Evolutionary conservation across 1,140 invertebrate genomes (phyloP), one percentile per base, ranked within the genome.

Genomic region (Bombus ignitus): DNA sequence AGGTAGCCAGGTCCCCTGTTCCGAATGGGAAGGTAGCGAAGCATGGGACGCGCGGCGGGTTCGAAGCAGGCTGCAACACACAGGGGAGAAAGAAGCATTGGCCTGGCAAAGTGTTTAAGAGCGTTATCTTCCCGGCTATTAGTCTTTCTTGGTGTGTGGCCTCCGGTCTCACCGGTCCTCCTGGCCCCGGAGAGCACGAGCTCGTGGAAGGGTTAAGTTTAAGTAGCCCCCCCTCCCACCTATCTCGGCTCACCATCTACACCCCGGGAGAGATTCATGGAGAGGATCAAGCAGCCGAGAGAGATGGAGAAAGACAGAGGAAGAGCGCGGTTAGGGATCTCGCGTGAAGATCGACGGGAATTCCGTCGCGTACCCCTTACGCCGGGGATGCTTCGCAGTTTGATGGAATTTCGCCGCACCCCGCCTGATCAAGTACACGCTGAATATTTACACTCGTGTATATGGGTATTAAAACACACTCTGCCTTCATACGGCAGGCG

Each of bases 131-230:
- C 91, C 93, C 91, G 92, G 93, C 94, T 95, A 94, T 94, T 94
- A 94, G 94, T 94, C 93, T 94, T 94, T 93, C 94, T 94, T 94
- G 92, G 94, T 94, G 94, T 95, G 94, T 94, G 94, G 94, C 92
- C 94, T 92, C 93, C 91, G 92, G 90, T 93, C 91, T 94, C 92
- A 93, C 87, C 90, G 92, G 91, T 93, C 91, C 91, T 92, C 88
- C 86, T 84, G 89, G 76, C 65, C 86, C 72, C 84, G 81, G 88
- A 87, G 89, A 90, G 92, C 93, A 94, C 91, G 91, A 93, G 92
- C 92, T 92, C 90, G 90, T 92, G 93, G 91, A 93, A 94, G 93
- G 94, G 94, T 94, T 94, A 94, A 94, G 93, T 94, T 94, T 91
- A 94, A 94, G 93, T 94, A 94, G 94, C 93, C 85, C 85, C 80